Percentiles rank a stretch among this genome's conserved stretches.
Evolutionary conservation across 2,888 invertebrate species (phyloP).

Genomic region (Odontomyia ornata): DNA sequence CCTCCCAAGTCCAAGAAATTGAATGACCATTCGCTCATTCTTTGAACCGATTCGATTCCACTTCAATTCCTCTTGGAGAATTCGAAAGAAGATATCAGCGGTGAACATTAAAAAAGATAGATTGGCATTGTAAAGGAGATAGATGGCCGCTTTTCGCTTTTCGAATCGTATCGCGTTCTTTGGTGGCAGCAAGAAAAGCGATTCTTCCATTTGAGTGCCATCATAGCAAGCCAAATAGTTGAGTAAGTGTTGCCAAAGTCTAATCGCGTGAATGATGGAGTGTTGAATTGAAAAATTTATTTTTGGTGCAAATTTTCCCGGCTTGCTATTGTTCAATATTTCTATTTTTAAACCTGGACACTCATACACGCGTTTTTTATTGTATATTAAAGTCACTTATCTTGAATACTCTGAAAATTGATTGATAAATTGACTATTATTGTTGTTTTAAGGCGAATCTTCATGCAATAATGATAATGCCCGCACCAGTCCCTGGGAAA

Average conservation of each 20-base stretch:
- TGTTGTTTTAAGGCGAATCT: no score
- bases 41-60: constrained; percentile 28
- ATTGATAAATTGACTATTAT: no score
- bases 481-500: not conserved
- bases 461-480: no score
- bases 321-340: no score
- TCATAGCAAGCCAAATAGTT: not conserved
- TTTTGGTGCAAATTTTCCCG: not conserved
- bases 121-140: constrained; percentile 40
- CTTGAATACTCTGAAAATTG: no score
- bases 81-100: constrained; percentile 34
- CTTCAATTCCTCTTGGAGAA: constrained; percentile 19
- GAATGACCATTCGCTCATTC: not conserved
- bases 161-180: constrained; percentile 32
- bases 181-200: constrained; percentile 10
- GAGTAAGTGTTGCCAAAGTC: not conserved
- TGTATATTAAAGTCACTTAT: no score
- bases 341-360: no score
- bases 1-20: not conserved
- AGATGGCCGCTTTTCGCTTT: constrained; percentile 37
- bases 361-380: no score
- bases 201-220: constrained; percentile 7
- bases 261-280: not conserved
- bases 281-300: not conserved
- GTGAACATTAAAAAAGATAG: constrained; percentile 36